Evolutionary conservation across 2,888 invertebrate species (phyloP).

Genomic region (Acheta domesticus): DNA sequence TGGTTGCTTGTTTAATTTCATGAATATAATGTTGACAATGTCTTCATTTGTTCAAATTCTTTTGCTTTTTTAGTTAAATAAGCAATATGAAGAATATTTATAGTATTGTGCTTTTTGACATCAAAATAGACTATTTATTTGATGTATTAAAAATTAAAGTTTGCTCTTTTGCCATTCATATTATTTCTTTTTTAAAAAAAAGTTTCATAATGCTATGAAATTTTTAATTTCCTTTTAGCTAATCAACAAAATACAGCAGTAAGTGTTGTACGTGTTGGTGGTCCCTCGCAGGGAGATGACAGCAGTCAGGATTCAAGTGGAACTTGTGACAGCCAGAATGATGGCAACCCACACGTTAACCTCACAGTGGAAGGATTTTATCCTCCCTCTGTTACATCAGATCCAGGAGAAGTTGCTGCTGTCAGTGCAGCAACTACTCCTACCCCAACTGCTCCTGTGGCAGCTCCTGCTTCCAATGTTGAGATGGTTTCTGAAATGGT

Average conservation of each 20-base stretch:
- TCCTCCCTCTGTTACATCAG: slow-evolving; percentile 44
- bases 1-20: no score
- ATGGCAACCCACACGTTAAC: slow-evolving; percentile 60
- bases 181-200: no score
- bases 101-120: no score
- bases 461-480: background rate
- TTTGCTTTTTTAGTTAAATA: no score
- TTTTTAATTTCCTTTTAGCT: slow-evolving; percentile 32
- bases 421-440: background rate
- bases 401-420: slow-evolving; percentile 20
- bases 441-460: background rate
- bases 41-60: no score
- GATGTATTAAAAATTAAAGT: no score
- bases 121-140: no score
- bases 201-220: no score
- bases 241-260: slow-evolving; percentile 40
- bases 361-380: slow-evolving; percentile 65
- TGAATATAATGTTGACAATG: no score
- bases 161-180: no score
- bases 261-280: slow-evolving; percentile 46
- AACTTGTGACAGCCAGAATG: slow-evolving; percentile 45
- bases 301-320: slow-evolving; percentile 52
- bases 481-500: background rate
- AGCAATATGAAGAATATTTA: no score
- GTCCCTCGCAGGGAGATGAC: slow-evolving; percentile 44